Conservation (phyloP, 2,888 invertebrate genomes). For the Drosophila neonasuta region DNA sequence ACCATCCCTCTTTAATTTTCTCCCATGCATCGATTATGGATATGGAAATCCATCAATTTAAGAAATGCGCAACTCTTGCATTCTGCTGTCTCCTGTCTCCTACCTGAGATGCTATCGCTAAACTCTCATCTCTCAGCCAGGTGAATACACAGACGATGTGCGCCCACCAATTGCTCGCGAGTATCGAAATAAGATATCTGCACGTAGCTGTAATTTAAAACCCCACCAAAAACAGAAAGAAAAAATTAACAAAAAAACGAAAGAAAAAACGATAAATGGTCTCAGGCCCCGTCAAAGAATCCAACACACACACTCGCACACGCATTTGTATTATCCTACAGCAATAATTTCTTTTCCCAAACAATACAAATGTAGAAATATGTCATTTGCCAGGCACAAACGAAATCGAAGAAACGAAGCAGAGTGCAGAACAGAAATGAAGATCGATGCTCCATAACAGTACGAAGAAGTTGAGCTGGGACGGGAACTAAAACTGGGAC, state of each 20-base stretch:
- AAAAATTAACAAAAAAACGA: constrained; percentile 35
- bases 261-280: constrained; percentile 40
- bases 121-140: constrained; percentile 55
- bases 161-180: constrained; percentile 56
- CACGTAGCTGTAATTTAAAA: constrained; percentile 77
- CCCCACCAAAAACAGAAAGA: constrained; percentile 43
- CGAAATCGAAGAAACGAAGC: constrained; percentile 68
- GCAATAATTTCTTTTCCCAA: constrained; percentile 68
- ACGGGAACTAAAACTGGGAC: constrained; percentile 34
- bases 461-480: constrained; percentile 39
- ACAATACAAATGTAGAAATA: constrained; percentile 70
- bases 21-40: constrained; percentile 20
- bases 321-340: constrained; percentile 60
- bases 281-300: constrained; percentile 40
- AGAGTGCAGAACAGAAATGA: constrained; percentile 51
- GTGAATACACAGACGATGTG: constrained; percentile 48
- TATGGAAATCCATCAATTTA: constrained; percentile 39
- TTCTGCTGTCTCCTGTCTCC: constrained; percentile 17
- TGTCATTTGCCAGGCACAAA: constrained; percentile 69
- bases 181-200: constrained; percentile 75
- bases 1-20: constrained; percentile 3
- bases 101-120: constrained; percentile 57
- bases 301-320: constrained; percentile 23
- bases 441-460: constrained; percentile 72
- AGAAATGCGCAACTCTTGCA: constrained; percentile 44